Evolutionary conservation across 2,797 vertebrate genomes (phyloP), one percentile per base, ranked within the genome.

Genomic region (Margarornis squamiger): DNA sequence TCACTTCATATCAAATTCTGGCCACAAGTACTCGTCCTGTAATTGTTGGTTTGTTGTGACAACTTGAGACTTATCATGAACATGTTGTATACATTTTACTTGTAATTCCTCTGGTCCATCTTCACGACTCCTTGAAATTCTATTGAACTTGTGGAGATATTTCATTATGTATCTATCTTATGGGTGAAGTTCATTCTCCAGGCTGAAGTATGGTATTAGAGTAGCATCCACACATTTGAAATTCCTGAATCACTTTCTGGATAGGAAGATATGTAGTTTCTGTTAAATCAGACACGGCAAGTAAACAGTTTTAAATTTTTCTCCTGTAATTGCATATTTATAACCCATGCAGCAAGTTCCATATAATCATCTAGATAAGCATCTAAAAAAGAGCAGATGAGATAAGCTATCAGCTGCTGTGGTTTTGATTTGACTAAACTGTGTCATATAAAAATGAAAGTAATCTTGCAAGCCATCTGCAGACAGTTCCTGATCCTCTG

Each of bases 381-480:
- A 92, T 65, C 58, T 91, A 77, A 90, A 95, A 84, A 91, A 68
- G 49, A 90, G 66, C 49, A 93, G 73, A 88, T 58, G 54, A 96
- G 86, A 94, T 72, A 91, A 95, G 86, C 76, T 72, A 83, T 95
- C 93, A 93, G 82, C 79, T 94, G 81, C 81, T 91, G 55, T 76
- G 74, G 24, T 93, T 95, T 90, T 90, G 57, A 96, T 95, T 90
- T 93, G 79, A 88, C 93, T 96, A 86, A 96, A 90, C 52, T 63
- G 62, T 84, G 48, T 86, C 57, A 48, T 54, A 74, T 68, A 92
- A 90, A 93, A 95, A 72, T 34, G 41, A 88, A 83, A 92, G 79
- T 82, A 88, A 93, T 95, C 85, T 91, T 93, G 78, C 84, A 80
- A 95, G 61, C 93, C 94, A 92, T 96, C 90, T 96, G 92, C 81